Base-by-base conservation (phyloP, 2,113 vertebrate species). In the Trogon melanurus region DNA sequence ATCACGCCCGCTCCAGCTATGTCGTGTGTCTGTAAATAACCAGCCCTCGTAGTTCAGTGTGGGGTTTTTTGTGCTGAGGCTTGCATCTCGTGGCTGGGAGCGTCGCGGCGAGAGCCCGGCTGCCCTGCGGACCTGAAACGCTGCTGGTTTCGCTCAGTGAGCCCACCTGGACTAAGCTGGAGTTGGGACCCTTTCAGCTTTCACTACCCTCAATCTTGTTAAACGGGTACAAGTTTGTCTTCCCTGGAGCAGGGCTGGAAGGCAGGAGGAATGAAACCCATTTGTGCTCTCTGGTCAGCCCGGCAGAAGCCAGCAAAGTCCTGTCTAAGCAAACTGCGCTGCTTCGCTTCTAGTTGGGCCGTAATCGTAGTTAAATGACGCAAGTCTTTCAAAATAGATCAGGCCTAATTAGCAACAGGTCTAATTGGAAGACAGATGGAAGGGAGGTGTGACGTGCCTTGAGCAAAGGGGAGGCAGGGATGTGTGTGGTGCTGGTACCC, bases 41-140 rank as follows among this genome's bases (percentile, higher is more conserved):
- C 62, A 14, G 50, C 29, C n/a, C 41, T 66, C 48, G 0, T 12
- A 47, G 62, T 56, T 73, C 32, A n/a, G 58, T 23, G 22, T 0
- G 5, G 54, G 41, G 38, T 72, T 32, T 62, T 27, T 41, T 47
- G 32, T 38, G 21, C 9, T 2, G 3, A 62, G 57, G 29, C n/a
- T 53, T 18, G 53, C 9, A 10, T 47, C 44, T 80, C 25, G 29
- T 19, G 41, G 12, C 27, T 62, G 76, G 45, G 36, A 66, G 44
- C 5, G 3, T 34, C 3, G 1, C 54, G 38, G 48, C 0, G 1
- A 38, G 41, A 54, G 45, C 45, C 48, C 54, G 16, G 65, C 47
- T 44, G 61, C 50, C 32, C 26, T 15, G 8, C 38, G 5, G 74
- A 36, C 84, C 48, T 32, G 58, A 66, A 65, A 58, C 1, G 2